phyloP scores from a whole-genome alignment of 2,888 invertebrate genomes.

The Endotricha flammealis region DNA sequence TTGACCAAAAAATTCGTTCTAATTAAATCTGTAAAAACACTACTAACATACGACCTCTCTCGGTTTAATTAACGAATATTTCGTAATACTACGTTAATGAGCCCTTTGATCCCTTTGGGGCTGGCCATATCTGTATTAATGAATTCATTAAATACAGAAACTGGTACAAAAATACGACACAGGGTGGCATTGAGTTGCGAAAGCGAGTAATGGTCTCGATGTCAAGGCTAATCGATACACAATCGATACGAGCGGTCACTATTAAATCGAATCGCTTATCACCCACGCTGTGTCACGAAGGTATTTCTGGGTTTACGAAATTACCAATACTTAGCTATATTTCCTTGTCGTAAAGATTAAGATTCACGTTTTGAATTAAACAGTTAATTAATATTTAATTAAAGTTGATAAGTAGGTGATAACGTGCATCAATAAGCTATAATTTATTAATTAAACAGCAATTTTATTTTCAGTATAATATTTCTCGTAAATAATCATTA shows the following conservation, averaged over 20 bases:
- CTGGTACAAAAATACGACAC: conserved; percentile 29
- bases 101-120: conserved; percentile 1
- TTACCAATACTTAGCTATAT: neutral
- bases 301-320: conserved; percentile 4
- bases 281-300: conserved; percentile 7
- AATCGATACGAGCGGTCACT: conserved; percentile 30
- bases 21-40: neutral
- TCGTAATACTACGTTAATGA: conserved; percentile 4
- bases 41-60: neutral
- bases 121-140: conserved; percentile 7
- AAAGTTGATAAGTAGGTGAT: too few species aligned
- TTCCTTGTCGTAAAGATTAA: neutral
- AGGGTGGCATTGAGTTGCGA: conserved; percentile 54
- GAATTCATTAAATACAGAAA: conserved; percentile 32
- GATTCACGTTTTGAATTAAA: too few species aligned
- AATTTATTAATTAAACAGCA: too few species aligned
- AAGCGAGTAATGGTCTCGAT: conserved; percentile 45
- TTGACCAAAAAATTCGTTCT: neutral
- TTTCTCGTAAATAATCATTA: too few species aligned
- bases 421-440: too few species aligned
- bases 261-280: conserved; percentile 23
- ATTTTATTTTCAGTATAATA: too few species aligned
- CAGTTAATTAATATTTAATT: too few species aligned
- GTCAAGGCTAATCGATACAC: conserved; percentile 49
- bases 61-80: neutral